Evolutionary conservation across 37 sponge, comb jelly and placozoan genomes (phyloP).

Genomic region (Oopsacas minuta): DNA sequence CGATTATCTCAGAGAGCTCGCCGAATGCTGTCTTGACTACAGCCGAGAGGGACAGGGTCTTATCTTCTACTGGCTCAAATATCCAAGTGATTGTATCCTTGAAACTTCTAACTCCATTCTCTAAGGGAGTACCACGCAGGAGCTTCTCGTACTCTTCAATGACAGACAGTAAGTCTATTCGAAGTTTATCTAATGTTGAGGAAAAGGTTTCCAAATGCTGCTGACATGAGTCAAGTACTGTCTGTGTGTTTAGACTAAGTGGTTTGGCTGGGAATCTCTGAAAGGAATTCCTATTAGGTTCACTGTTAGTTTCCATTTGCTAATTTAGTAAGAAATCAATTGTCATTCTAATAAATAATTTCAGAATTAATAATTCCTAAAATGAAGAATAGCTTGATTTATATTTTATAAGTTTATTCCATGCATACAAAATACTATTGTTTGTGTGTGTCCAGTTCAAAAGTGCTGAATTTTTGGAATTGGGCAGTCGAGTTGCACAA

Average conservation of each 20-base stretch:
- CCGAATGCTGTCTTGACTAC: neutral
- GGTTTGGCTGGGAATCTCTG: neutral
- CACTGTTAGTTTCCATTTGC: neutral
- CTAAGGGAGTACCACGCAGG: neutral
- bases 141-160: conserved; percentile 15
- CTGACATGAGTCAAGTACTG: neutral
- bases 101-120: neutral
- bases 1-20: neutral
- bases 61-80: neutral
- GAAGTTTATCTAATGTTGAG: neutral
- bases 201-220: neutral
- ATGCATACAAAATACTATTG: neutral
- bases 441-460: neutral
- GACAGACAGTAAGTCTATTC: neutral
- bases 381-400: no score
- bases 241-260: neutral
- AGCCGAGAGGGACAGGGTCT: neutral
- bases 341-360: neutral
- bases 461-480: neutral
- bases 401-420: neutral
- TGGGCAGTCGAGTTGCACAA: neutral
- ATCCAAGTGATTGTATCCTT: neutral
- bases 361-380: no score
- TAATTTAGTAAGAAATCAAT: neutral
- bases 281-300: neutral